A percentile compares a stretch with the other conserved stretches of the same genome.
Evolutionary conservation across 30 jellyfish, hydroid and myxozoan species (phyloP).

Genomic region (Cassiopea andromeda): DNA sequence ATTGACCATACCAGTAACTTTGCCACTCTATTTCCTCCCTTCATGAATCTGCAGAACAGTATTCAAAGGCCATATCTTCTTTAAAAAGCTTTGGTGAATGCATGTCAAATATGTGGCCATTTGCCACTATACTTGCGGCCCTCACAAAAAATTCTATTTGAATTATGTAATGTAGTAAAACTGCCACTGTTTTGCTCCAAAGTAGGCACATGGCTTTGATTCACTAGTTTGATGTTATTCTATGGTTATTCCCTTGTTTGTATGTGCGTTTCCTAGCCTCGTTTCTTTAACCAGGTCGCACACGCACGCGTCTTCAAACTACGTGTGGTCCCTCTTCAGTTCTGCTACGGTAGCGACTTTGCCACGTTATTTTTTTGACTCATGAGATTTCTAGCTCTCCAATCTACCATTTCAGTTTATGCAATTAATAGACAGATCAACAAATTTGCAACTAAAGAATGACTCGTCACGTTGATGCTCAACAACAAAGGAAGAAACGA

Average conservation of each 20-base stretch:
- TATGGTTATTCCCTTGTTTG: neutral
- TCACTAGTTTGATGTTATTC: too few species aligned
- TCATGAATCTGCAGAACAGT: too few species aligned
- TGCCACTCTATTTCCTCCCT: too few species aligned
- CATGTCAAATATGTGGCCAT: neutral
- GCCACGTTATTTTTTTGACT: neutral
- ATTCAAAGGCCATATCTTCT: too few species aligned
- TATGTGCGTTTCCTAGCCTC: neutral
- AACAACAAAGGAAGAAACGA: neutral
- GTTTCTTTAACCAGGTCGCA: neutral
- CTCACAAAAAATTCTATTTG: neutral
- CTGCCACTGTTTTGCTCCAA: neutral
- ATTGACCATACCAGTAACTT: too few species aligned
- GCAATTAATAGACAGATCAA: neutral
- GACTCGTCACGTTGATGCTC: neutral
- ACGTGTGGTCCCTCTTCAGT: neutral
- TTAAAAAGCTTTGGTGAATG: neutral
- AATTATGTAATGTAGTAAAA: neutral
- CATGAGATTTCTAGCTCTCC: neutral
- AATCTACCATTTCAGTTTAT: neutral
- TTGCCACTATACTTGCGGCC: neutral
- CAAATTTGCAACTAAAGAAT: neutral
- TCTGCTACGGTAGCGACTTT: neutral
- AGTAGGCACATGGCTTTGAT: neutral
- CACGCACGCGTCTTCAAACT: neutral